Conservation (phyloP, 1,140 invertebrate genomes). For the Brachystomella parvula region DNA sequence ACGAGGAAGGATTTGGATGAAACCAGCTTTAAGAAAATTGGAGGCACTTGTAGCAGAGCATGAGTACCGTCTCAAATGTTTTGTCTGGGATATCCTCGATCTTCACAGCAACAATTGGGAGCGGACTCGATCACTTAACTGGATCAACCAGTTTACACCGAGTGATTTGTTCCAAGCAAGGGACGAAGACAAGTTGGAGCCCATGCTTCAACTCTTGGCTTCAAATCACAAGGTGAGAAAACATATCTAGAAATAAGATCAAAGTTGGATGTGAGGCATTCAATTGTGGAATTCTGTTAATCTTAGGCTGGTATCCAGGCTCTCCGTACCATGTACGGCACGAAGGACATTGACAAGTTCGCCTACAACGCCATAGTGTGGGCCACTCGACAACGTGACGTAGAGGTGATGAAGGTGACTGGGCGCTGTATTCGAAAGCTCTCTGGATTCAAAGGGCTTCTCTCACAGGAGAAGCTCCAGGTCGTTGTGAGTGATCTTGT, state of each 20-base stretch:
- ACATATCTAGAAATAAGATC: not conserved
- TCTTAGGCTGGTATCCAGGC: not conserved
- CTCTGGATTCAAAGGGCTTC: not conserved
- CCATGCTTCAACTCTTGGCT: not conserved
- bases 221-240: not conserved
- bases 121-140: constrained; percentile 52
- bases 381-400: not conserved
- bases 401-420: not conserved
- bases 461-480: not conserved
- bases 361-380: not conserved
- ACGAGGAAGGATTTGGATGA: not conserved
- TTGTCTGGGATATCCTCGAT: constrained; percentile 69
- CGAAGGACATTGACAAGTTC: constrained; percentile 2
- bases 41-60: not conserved
- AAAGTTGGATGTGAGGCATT: not conserved
- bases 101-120: constrained; percentile 75
- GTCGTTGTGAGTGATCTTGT: not conserved
- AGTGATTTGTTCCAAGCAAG: not conserved
- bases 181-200: not conserved
- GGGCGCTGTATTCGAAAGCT: not conserved
- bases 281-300: not conserved
- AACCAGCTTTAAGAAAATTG: not conserved
- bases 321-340: not conserved
- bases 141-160: constrained; percentile 9
- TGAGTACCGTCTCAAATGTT: constrained; percentile 15